Evolutionary conservation across 35 echinoderm and acorn worm genomes (phyloP).

Genomic region (Anneissia japonica): DNA sequence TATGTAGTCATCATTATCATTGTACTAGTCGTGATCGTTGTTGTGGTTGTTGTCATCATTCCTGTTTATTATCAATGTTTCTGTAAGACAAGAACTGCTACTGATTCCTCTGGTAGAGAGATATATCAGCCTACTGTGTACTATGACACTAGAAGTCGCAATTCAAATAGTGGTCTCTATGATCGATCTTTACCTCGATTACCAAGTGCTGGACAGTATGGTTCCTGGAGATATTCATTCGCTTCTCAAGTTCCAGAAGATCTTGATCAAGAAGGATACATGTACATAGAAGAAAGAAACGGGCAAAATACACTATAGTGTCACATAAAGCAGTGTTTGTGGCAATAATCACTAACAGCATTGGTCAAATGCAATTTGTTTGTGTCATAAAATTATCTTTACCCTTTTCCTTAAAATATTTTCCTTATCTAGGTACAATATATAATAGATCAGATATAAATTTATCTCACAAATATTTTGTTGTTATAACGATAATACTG

Average conservation of each 20-base stretch:
- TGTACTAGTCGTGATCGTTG: background rate
- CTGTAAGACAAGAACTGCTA: background rate
- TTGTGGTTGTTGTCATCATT: background rate
- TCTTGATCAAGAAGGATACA: background rate
- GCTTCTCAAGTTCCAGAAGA: background rate
- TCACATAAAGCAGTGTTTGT: too few relatives aligned
- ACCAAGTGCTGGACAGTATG: background rate
- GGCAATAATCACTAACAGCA: too few relatives aligned
- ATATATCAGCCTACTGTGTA: background rate
- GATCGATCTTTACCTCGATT: background rate
- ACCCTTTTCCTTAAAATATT: too few relatives aligned
- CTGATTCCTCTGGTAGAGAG: background rate
- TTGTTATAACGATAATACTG: too few relatives aligned
- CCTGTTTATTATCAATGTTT: background rate
- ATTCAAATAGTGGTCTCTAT: background rate
- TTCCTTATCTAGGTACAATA: too few relatives aligned
- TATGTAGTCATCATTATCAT: background rate
- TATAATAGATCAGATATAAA: too few relatives aligned
- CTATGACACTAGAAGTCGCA: background rate
- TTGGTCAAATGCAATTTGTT: too few relatives aligned
- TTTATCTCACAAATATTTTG: too few relatives aligned
- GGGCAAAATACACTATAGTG: background rate
- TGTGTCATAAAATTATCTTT: too few relatives aligned
- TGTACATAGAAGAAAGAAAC: background rate
- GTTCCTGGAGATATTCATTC: background rate